Conservation (phyloP, 2,797 vertebrate genomes). For the Alouatta caraya region DNA sequence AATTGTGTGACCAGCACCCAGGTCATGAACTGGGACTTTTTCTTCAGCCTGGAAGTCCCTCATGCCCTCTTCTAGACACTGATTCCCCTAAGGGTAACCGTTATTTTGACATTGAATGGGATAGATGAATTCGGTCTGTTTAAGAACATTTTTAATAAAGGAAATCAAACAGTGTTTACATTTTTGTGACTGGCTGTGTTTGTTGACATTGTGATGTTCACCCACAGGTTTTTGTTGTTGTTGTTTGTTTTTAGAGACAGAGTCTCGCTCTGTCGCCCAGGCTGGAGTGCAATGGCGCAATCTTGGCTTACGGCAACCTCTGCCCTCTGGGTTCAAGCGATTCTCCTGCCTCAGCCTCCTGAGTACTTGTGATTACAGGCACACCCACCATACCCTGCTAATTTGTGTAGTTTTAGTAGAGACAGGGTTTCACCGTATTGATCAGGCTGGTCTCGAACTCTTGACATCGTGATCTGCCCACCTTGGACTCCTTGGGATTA, state of each 20-base stretch:
- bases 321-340: too few relatives aligned
- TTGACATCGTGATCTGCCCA: not conserved
- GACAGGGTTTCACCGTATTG: not conserved
- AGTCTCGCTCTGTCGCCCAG: not conserved
- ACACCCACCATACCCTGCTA: not conserved
- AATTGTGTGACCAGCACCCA: too few relatives aligned
- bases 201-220: not conserved
- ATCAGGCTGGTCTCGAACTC: not conserved
- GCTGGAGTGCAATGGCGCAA: not conserved
- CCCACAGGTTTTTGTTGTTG: not conserved
- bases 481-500: fast-evolving
- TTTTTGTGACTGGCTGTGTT: not conserved
- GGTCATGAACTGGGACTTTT: not conserved
- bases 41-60: not conserved
- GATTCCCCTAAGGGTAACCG: not conserved
- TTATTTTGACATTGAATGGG: not conserved
- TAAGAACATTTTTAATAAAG: not conserved
- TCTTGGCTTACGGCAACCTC: not conserved
- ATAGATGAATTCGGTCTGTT: not conserved
- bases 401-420: not conserved
- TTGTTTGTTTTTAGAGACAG: not conserved
- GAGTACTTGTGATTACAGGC: not conserved
- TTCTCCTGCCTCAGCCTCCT: not conserved
- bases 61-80: fast-evolving
- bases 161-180: not conserved